Evolutionary conservation across 2,888 invertebrate genomes (phyloP).

Genomic region (Xylocampa areola): DNA sequence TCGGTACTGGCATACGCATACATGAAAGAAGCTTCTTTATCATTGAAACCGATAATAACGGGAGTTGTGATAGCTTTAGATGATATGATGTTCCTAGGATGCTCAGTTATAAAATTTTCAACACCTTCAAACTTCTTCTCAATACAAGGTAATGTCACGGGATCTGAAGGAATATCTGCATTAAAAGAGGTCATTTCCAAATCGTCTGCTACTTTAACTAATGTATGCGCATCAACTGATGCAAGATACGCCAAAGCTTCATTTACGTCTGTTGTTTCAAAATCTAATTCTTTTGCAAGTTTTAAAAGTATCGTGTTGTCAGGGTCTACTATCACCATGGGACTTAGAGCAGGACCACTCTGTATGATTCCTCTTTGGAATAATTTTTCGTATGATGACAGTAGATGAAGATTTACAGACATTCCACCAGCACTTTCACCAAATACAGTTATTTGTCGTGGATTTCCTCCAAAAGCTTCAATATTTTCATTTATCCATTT

Average conservation of each 20-base stretch:
- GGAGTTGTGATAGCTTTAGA: constrained; percentile 17
- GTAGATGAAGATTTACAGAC: constrained; percentile 45
- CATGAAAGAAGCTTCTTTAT: constrained; percentile 18
- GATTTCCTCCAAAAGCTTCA: constrained; percentile 63
- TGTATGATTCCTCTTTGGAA: constrained; percentile 40
- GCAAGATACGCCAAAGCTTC: constrained; percentile 33
- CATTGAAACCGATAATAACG: constrained; percentile 34
- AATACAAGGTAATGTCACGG: constrained; percentile 17
- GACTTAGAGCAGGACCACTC: constrained; percentile 30
- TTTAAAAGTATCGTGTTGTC: constrained; percentile 15
- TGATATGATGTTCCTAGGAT: constrained; percentile 19
- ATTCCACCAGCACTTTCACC: constrained; percentile 65
- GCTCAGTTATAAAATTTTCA: constrained; percentile 32
- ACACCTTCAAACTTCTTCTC: constrained; percentile 32
- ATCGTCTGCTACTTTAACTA: constrained; percentile 12
- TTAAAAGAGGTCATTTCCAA: constrained; percentile 9
- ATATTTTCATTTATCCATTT: constrained; percentile 69
- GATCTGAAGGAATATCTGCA: too few species aligned
- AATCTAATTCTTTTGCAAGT: constrained; percentile 27
- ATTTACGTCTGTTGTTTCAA: constrained; percentile 29
- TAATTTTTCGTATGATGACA: constrained; percentile 31
- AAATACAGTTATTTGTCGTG: constrained; percentile 55
- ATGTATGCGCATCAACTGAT: constrained; percentile 13
- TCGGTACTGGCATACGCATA: neutral
- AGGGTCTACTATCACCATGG: constrained; percentile 7